Conservation (phyloP, 1,140 invertebrate species). For the Zaprionus ornatus region DNA sequence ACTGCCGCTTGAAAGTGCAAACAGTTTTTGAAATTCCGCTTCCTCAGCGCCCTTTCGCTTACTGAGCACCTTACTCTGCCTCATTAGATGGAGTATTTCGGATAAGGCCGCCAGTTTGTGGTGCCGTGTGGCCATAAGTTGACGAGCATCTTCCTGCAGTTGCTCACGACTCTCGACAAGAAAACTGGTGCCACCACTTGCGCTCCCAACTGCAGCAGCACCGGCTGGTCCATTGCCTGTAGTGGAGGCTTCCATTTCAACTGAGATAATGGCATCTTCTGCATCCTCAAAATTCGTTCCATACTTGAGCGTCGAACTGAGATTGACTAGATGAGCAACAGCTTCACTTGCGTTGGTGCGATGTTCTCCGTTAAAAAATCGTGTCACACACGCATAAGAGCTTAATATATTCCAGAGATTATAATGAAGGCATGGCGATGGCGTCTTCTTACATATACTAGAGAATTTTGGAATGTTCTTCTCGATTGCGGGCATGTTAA, state of each 20-base stretch:
- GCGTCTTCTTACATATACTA: conserved; percentile 85
- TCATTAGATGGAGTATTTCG: conserved; percentile 86
- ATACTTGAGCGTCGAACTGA: conserved; percentile 86
- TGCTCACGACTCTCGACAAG: conserved; percentile 60
- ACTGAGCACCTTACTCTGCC: conserved; percentile 76
- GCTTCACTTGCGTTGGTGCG: conserved; percentile 86
- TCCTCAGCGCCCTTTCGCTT: conserved; percentile 67
- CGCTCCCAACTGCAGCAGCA: conserved; percentile 47
- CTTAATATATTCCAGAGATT: conserved; percentile 89
- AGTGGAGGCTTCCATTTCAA: conserved; percentile 84
- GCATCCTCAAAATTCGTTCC: conserved; percentile 87
- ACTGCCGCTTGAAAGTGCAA: conserved; percentile 82
- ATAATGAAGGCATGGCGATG: conserved; percentile 87
- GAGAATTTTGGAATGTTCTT: conserved; percentile 84
- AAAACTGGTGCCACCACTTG: conserved; percentile 30
- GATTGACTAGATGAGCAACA: conserved; percentile 85
- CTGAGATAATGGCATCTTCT: conserved; percentile 86
- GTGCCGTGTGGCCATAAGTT: conserved; percentile 57
- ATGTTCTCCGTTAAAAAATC: conserved; percentile 90
- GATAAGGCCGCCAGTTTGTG: conserved; percentile 85
- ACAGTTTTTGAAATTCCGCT: conserved; percentile 85
- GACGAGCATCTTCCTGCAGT: conserved; percentile 61
- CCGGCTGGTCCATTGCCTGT: conserved; percentile 63
- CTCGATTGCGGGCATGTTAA: conserved; percentile 48
- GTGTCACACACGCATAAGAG: conserved; percentile 87